Evolutionary conservation across 2,888 invertebrate species (phyloP).

Genomic region (Synanthedon vespiformis): DNA sequence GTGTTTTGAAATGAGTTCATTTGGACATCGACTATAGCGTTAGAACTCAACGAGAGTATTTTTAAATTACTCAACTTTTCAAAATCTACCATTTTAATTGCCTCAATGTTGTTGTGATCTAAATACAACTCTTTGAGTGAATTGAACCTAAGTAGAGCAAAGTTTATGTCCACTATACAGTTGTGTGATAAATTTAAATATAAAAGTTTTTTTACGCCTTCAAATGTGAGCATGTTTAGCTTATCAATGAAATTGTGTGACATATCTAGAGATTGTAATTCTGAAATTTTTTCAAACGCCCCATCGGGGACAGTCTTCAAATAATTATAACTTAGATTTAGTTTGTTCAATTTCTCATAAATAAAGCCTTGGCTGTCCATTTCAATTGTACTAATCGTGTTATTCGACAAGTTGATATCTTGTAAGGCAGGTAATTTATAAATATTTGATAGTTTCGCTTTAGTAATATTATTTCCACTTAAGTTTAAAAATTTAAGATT

Average conservation of each 20-base stretch:
- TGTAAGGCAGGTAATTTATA: constrained; percentile 15
- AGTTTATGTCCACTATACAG: constrained; percentile 26
- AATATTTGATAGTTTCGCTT: constrained; percentile 23
- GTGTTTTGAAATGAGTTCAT: constrained; percentile 20
- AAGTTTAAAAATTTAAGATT: constrained; percentile 19
- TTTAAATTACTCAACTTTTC: constrained; percentile 20
- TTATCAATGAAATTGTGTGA: constrained; percentile 32
- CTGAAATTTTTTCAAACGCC: constrained; percentile 23
- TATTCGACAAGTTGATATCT: constrained; percentile 36
- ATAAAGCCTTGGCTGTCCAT: constrained; percentile 6
- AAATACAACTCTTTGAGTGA: constrained; percentile 27
- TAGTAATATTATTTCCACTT: constrained; percentile 17
- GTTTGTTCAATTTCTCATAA: constrained; percentile 18
- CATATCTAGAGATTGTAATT: constrained; percentile 30
- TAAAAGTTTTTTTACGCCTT: constrained; percentile 29
- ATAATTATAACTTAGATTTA: constrained; percentile 37
- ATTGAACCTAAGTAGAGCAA: constrained; percentile 32
- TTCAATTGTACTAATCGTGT: constrained; percentile 25
- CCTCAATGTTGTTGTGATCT: constrained; percentile 26
- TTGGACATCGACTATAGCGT: constrained; percentile 24
- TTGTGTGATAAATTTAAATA: constrained; percentile 33
- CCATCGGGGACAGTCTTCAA: constrained; percentile 24
- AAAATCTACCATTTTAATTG: constrained; percentile 24
- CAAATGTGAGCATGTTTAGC: constrained; percentile 28
- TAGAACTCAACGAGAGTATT: constrained; percentile 26